Evolutionary conservation across 2,888 invertebrate species (phyloP).

Genomic region (Aphidius colemani): DNA sequence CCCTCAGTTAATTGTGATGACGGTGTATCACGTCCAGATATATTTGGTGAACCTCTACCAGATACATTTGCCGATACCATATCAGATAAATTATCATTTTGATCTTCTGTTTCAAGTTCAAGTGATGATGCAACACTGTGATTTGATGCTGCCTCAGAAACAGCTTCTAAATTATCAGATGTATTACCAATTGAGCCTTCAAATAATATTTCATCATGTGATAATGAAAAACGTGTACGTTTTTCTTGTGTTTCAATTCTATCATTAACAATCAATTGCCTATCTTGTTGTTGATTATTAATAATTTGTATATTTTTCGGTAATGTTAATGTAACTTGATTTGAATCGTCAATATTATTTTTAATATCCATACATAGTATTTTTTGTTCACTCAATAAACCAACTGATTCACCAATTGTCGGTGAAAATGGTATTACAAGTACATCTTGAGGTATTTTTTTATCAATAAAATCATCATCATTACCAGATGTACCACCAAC

Average conservation of each 20-base stretch:
- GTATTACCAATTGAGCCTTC: constrained; percentile 86
- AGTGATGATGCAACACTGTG: constrained; percentile 91
- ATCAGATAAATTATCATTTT: constrained; percentile 93
- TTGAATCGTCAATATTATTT: constrained; percentile 42
- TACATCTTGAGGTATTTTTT: constrained; percentile 62
- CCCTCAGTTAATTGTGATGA: constrained; percentile 89
- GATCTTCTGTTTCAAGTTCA: constrained; percentile 86
- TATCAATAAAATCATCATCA: constrained; percentile 52
- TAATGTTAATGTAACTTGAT: constrained; percentile 48
- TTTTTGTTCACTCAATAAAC: constrained; percentile 71
- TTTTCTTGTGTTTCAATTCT: constrained; percentile 59
- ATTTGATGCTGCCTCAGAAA: constrained; percentile 94
- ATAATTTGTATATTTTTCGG: constrained; percentile 50
- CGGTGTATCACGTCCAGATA: constrained; percentile 94
- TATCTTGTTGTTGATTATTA: constrained; percentile 45
- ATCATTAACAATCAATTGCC: constrained; percentile 48
- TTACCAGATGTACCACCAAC: constrained; percentile 37
- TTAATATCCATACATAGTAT: constrained; percentile 57
- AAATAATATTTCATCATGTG: constrained; percentile 75
- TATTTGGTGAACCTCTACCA: constrained; percentile 91
- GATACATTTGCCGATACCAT: constrained; percentile 96
- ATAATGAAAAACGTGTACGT: constrained; percentile 73
- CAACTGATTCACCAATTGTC: constrained; percentile 67
- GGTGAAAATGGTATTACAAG: constrained; percentile 72
- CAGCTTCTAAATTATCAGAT: constrained; percentile 92